Evolutionary conservation across 2,113 vertebrate genomes (phyloP), one percentile per base, ranked within the genome.

Genomic region (Amblyopsis rosae): DNA sequence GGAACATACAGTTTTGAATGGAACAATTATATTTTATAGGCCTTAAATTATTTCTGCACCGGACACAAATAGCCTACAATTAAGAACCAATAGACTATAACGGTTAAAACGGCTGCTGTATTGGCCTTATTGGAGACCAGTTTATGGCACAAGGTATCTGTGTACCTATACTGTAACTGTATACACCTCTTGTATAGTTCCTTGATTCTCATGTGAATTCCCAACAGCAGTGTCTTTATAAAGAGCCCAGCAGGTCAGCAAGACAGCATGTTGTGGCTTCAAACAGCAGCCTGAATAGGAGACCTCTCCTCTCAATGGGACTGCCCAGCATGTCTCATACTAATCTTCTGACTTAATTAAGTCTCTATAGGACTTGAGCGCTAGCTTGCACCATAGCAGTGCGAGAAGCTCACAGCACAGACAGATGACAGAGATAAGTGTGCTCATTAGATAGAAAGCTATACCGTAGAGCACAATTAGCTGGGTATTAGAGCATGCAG

Each of bases 321-420:
- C 77, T 58, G 68, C 75, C 65, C 75, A 78, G 81, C 69, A 35
- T 58, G 86, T 72, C 73, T 82, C 82, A 77, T 62, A 12, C 75
- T 90, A 84, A 89, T 88, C 85, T 83, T 67, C 67, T 68, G 88
- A 72, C 80, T 84, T 92, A 88, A 91, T 91, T 86, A 87, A 70
- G 84, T 78, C 86, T 87, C 83, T 74, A 86, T 89, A 87, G 86
- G 82, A 86, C 80, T 72, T 80, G 59, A 60, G 65, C 74, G 77
- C 57, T 53, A 3, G 9, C 75, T 51, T 9, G 70, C 55, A 58
- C 16, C 56, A 26, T 47, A 47, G 63, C 73, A 32, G 70, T 64
- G 73, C 66, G 82, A 83, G 73, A 67, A 76, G 71, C 81, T 74
- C 85, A 79, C 67, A 67, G 83, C 47, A 33, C 63, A 69, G 71